Base-by-base conservation (phyloP, 2,797 vertebrate species). In the Mus spretus region DNA sequence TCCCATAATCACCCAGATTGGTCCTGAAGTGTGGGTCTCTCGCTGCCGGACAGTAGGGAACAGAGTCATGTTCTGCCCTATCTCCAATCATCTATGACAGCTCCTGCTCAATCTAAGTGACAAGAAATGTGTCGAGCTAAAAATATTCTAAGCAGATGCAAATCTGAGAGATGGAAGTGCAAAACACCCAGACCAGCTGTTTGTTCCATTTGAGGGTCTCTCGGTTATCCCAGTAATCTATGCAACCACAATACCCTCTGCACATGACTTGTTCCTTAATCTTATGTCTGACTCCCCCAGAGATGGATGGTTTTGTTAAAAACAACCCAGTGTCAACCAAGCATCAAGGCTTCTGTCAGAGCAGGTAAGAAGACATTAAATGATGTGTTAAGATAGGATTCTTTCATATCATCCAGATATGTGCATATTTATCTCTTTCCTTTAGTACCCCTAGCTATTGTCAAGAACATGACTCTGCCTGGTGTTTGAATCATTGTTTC, bases 1-100 rank as follows among this genome's bases (percentile, higher is more conserved):
- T 96, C 97, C 97, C 97, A 94, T 97, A 98, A 98, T 98, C 98
- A 98, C 97, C 97, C 98, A 98, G 98, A 98, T 98, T 97, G 98
- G 97, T 98, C 94, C 97, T 98, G 98, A 98, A 98, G 98, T 97
- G 97, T 96, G 98, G 65, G 98, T 97, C 98, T 97, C 98, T 96
- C 97, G 98, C 97, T 97, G 96, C 96, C 95, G 11, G 72, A 90
- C 79, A 98, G 98, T 98, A 98, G 97, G 97, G 98, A 98, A 98
- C 98, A 98, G 94, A 98, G 96, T 98, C 96, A 40, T 92, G 96
- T 95, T 96, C 93, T 93, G 92, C 89, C 84, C 89, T 77, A 67
- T 93, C 89, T 89, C 1, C 3, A 96, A 97, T 97, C 86, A 28
- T 63, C 61, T 96, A 87, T 97, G 97, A 98, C 97, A 98, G 97